Conservation (phyloP, 2,888 invertebrate genomes). For the Eupithecia tripunctaria region DNA sequence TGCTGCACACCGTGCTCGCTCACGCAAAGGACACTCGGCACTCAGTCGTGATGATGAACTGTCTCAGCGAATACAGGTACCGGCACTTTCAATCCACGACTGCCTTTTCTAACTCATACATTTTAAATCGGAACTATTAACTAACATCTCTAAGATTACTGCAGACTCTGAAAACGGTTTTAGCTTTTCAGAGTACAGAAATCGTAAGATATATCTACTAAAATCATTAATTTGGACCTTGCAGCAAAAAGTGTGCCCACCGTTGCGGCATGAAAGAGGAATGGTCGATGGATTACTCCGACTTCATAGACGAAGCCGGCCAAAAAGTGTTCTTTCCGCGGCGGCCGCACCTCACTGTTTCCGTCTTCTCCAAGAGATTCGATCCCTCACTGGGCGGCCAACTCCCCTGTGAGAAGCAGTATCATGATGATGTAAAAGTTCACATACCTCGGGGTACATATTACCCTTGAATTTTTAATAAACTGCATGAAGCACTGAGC, state of each 20-base stretch:
- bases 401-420: slow-evolving; percentile 55
- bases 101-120: neutral
- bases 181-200: too few relatives aligned
- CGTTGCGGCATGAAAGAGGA: slow-evolving; percentile 76
- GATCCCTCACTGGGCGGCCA: slow-evolving; percentile 47
- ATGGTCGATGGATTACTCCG: slow-evolving; percentile 79
- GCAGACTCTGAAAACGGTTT: neutral
- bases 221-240: neutral
- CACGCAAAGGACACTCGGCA: slow-evolving; percentile 76
- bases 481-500: neutral
- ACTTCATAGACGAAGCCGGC: slow-evolving; percentile 76
- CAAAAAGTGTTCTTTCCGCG: slow-evolving; percentile 80
- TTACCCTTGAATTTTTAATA: neutral
- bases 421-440: slow-evolving; percentile 21
- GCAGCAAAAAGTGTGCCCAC: slow-evolving; percentile 77
- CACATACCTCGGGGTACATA: slow-evolving; percentile 4
- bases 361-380: slow-evolving; percentile 69
- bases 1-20: slow-evolving; percentile 67
- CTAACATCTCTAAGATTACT: neutral
- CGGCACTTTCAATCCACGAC: neutral
- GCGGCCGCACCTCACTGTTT: slow-evolving; percentile 74
- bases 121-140: too few relatives aligned
- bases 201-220: neutral
- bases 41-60: slow-evolving; percentile 75
- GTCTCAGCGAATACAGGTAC: slow-evolving; percentile 74